phyloP scores from a whole-genome alignment of 2,888 invertebrate species.

The Megaustenia siamemsis region DNA sequence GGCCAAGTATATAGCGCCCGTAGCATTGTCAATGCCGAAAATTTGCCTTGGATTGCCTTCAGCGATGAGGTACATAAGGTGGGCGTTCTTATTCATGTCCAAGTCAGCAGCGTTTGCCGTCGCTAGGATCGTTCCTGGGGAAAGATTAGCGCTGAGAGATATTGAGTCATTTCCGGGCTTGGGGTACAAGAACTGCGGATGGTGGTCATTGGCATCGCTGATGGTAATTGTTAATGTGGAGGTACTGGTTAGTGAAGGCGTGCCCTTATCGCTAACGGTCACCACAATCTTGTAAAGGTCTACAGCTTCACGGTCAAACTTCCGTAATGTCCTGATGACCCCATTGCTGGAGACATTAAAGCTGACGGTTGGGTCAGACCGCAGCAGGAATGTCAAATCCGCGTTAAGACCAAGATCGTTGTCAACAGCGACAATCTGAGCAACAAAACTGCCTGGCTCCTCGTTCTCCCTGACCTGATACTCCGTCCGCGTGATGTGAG shows the following conservation, averaged over 20 bases:
- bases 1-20: slow-evolving; percentile 62
- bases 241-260: slow-evolving; percentile 48
- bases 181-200: slow-evolving; percentile 33
- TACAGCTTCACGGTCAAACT: slow-evolving; percentile 62
- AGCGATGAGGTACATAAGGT: slow-evolving; percentile 49
- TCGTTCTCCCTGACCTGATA: slow-evolving; percentile 57
- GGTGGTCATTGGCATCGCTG: slow-evolving; percentile 42
- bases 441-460: slow-evolving; percentile 45
- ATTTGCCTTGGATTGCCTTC: slow-evolving; percentile 48
- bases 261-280: slow-evolving; percentile 61
- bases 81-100: slow-evolving; percentile 41
- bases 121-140: slow-evolving; percentile 43
- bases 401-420: slow-evolving; percentile 54
- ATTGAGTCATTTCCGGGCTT: slow-evolving; percentile 33
- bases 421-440: slow-evolving; percentile 54
- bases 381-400: slow-evolving; percentile 40
- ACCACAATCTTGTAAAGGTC: slow-evolving; percentile 55
- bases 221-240: slow-evolving; percentile 41
- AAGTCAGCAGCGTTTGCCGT: slow-evolving; percentile 10
- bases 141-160: slow-evolving; percentile 29
- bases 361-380: slow-evolving; percentile 21
- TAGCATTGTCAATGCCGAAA: slow-evolving; percentile 62
- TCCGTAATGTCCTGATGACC: slow-evolving; percentile 50
- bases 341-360: slow-evolving; percentile 56
- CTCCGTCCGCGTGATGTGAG: slow-evolving; percentile 53